Evolutionary conservation across 1,140 invertebrate genomes (phyloP).

Genomic region (Paracyclopina nana): DNA sequence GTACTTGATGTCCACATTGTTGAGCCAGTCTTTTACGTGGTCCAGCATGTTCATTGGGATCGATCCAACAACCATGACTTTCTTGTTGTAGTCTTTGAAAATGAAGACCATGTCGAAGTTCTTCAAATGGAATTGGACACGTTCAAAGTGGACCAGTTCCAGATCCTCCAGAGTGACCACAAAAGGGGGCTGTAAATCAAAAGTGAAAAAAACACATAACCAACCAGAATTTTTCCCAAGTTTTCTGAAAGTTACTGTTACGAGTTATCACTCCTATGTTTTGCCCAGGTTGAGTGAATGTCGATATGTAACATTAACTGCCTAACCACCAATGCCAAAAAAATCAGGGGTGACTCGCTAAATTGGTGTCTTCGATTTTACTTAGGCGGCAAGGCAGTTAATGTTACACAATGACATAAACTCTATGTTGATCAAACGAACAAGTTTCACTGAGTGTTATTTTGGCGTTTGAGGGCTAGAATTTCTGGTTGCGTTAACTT

Average conservation of each 20-base stretch:
- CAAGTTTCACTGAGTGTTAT: too few species aligned
- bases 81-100: conserved; percentile 90
- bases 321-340: background rate
- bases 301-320: too few species aligned
- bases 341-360: background rate
- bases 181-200: conserved; percentile 60
- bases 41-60: conserved; percentile 97
- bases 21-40: conserved; percentile 97
- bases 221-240: too few species aligned
- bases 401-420: too few species aligned
- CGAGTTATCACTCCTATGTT: too few species aligned
- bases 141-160: conserved; percentile 94
- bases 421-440: too few species aligned
- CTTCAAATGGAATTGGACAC: conserved; percentile 93
- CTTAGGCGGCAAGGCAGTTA: too few species aligned
- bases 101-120: conserved; percentile 99
- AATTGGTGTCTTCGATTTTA: too few species aligned
- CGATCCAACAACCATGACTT: conserved; percentile 87
- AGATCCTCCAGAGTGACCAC: conserved; percentile 94
- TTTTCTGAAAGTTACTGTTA: too few species aligned
- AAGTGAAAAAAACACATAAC: background rate
- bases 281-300: too few species aligned
- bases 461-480: conserved; percentile 12
- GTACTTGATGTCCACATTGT: conserved; percentile 73
- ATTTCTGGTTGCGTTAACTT: too few species aligned